Evolutionary conservation across 2,113 vertebrate species (phyloP).

Genomic region (Indicator maculatus): DNA sequence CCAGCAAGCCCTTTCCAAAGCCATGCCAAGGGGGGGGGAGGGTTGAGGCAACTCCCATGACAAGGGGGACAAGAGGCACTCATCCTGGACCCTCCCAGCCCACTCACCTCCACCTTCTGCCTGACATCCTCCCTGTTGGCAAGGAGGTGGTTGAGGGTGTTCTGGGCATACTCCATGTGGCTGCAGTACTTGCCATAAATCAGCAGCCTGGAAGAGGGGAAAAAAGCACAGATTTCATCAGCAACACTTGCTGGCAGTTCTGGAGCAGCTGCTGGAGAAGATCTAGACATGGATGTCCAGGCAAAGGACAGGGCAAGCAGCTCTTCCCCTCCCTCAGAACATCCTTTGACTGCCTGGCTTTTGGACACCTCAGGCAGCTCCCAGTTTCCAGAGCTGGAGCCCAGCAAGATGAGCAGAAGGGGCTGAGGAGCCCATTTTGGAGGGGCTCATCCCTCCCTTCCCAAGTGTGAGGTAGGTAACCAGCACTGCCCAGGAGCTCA

Average conservation of each 20-base stretch:
- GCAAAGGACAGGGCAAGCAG: neutral
- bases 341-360: neutral
- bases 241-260: conserved; percentile 19
- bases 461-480: accelerated
- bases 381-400: neutral
- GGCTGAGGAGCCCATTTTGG: accelerated
- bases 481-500: neutral
- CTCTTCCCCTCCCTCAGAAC: neutral
- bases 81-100: accelerated
- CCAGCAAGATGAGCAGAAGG: neutral
- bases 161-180: conserved; percentile 94
- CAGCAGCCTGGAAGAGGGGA: conserved; percentile 81
- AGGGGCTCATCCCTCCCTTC: neutral
- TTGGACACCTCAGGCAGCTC: neutral
- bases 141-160: conserved; percentile 90
- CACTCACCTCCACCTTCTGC: conserved; percentile 91
- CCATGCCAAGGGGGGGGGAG: neutral
- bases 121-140: conserved; percentile 88
- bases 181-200: conserved; percentile 98
- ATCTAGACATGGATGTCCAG: neutral
- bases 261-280: neutral
- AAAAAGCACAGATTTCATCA: neutral
- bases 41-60: too few relatives aligned
- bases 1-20: neutral
- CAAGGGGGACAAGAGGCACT: neutral